These are phyloP conservation scores for Cyanoderma ruficeps DNA, from an alignment of 2,113 vertebrate species.

Conservation along the genomic window DNA sequence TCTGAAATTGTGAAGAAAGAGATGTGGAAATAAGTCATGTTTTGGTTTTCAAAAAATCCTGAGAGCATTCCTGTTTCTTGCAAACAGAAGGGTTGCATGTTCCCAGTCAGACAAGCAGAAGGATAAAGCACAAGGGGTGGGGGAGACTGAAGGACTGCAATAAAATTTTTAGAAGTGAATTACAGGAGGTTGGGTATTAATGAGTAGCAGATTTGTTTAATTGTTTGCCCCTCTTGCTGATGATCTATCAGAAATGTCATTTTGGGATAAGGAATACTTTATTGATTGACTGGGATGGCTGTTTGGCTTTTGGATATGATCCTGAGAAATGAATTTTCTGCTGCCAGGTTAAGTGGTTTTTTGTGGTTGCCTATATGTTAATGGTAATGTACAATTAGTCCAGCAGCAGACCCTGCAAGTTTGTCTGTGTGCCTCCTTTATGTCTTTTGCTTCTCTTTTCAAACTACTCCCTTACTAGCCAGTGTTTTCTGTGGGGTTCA, in stretches of 20 bases:
- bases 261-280: not conserved
- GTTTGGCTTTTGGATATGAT: not conserved
- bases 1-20: not conserved
- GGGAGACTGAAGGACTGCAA: not conserved
- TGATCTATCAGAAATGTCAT: not conserved
- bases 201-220: not conserved
- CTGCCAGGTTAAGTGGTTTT: not conserved
- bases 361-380: not conserved
- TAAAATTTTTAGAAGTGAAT: not conserved
- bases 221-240: not conserved
- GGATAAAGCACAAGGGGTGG: not conserved
- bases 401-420: not conserved
- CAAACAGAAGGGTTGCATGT: not conserved
- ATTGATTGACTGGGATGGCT: not conserved
- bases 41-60: not conserved
- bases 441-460: not conserved
- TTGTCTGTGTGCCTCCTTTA: not conserved
- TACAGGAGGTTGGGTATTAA: not conserved
- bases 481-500: not conserved
- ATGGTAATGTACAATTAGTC: not conserved
- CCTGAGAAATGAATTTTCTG: not conserved
- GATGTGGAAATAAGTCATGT: not conserved
- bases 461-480: not conserved
- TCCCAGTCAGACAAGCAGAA: not conserved
- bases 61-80: not conserved